These are phyloP conservation scores for Hipposideros larvatus DNA, from an alignment of 2,797 vertebrate genomes.

Conservation along the genomic window DNA sequence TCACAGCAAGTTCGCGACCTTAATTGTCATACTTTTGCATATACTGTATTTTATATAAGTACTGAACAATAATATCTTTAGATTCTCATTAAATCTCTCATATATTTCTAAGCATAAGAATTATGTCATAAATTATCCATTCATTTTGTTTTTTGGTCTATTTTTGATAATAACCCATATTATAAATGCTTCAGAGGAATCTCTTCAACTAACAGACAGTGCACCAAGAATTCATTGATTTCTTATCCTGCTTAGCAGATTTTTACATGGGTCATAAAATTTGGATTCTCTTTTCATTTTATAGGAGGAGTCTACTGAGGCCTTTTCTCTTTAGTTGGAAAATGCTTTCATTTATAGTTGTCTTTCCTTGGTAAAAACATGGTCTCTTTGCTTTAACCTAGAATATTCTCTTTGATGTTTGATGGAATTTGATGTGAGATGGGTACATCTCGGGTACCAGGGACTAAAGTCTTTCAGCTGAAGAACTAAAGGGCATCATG, in stretches of 20 bases:
- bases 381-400: not conserved
- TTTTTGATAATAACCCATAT: not conserved
- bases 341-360: not conserved
- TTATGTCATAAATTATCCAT: not conserved
- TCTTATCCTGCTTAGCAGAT: not conserved
- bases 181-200: not conserved
- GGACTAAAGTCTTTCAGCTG: not conserved
- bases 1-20: too few relatives aligned
- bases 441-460: not conserved
- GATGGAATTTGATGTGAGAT: not conserved
- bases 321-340: not conserved
- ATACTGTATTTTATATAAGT: not conserved
- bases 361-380: not conserved
- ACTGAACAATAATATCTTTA: not conserved
- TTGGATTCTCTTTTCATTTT: not conserved
- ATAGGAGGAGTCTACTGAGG: not conserved
- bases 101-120: slow-evolving; percentile 37
- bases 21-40: not conserved
- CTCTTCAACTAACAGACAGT: not conserved
- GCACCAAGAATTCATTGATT: not conserved
- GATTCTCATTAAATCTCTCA: not conserved
- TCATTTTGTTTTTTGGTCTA: not conserved
- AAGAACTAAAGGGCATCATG: not conserved
- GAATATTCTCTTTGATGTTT: not conserved
- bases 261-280: not conserved